Base-by-base conservation (phyloP, 2,113 vertebrate species). In the Oenanthe oenanthe region DNA sequence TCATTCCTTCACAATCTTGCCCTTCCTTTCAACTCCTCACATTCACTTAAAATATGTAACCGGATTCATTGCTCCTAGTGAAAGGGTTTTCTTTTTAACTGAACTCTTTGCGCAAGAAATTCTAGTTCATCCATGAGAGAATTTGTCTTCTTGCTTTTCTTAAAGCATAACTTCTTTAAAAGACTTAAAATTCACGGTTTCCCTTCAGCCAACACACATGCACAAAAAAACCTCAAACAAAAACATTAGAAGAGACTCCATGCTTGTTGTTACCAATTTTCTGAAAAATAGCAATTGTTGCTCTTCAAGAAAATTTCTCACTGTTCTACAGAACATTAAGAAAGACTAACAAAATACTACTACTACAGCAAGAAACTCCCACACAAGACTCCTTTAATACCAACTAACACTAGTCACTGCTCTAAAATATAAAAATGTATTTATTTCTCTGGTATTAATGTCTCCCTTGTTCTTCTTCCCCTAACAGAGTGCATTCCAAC, bases 401-500 rank as follows among this genome's bases (percentile, higher is more conserved):
- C 65, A 89, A 67, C 51, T 94, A 80, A 93, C 25, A 54, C 4
- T 1, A 70, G 6, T 58, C 74, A 88, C 21, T 74, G 47, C 42
- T 70, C 66, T 63, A 73, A 36, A 89, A 78, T 34, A 87, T 12
- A 76, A 88, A 84, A 73, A 24, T 36, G n/a, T 25, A 72, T 85
- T 86, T 70, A 28, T 79, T 93, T 93, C 36, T 67, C 85, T 92
- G 72, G 28, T 74, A 70, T 80, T 95, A 96, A 94, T 10, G 28
- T 63, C 28, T 95, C 62, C 26, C 63, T 94, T 63, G 21, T 93
- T 95, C 79, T 94, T 96, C 75, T 95, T 85, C 82, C 60, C 85
- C 60, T 91, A 85, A 96, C 92, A 94, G 94, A 90, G 57, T 51
- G 75, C 67, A 95, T 95, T 96, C 94, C 92, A 96, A 88, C 88